phyloP scores from a whole-genome alignment of 2,797 vertebrate genomes.

The Falco berigora region DNA sequence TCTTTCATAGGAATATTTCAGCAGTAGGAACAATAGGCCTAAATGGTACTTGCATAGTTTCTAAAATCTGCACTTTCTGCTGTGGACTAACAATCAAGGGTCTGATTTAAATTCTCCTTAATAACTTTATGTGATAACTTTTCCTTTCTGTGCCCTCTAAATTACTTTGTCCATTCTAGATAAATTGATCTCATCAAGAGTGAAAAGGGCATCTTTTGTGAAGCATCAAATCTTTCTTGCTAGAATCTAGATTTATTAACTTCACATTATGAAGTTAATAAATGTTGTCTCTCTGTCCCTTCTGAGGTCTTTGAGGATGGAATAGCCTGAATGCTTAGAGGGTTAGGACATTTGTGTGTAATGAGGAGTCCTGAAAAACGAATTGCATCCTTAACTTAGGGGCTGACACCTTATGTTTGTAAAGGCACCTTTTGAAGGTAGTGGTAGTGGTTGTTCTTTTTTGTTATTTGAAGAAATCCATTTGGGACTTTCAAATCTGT shows the following conservation, averaged over 20 bases:
- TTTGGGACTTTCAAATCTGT: background rate
- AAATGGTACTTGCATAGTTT: background rate
- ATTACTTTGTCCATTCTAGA: slow-evolving; percentile 28
- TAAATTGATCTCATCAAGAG: slow-evolving; percentile 14
- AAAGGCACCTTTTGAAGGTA: background rate
- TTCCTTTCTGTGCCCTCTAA: background rate
- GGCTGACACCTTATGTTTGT: background rate
- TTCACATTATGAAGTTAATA: background rate
- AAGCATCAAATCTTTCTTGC: slow-evolving; percentile 11
- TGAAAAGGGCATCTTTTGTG: slow-evolving; percentile 5
- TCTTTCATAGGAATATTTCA: background rate
- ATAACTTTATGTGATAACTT: background rate
- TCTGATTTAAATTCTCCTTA: slow-evolving; percentile 7
- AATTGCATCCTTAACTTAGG: background rate
- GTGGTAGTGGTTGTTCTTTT: background rate
- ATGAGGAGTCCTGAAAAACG: background rate
- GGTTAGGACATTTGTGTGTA: background rate
- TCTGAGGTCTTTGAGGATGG: background rate
- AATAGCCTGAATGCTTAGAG: background rate
- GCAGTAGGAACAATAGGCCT: background rate
- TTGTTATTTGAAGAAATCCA: background rate
- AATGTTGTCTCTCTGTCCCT: background rate
- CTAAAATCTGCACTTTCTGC: background rate
- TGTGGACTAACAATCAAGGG: background rate
- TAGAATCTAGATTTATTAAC: slow-evolving; percentile 22